Evolutionary conservation across 2,113 vertebrate species (phyloP).

Genomic region (Gavia stellata): DNA sequence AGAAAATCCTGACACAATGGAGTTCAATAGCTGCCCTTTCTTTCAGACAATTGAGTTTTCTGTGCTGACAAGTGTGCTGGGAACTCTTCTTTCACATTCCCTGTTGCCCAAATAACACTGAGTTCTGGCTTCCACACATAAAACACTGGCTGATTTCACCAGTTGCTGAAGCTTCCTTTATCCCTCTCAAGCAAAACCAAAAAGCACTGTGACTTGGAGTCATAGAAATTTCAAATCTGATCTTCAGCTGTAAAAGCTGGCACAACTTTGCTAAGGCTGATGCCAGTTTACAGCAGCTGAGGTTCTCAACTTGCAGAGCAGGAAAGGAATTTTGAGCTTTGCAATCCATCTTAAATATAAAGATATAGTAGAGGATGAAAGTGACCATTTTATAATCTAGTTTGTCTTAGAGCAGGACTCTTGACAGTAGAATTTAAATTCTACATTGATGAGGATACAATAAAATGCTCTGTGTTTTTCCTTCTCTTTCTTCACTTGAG

Average conservation of each 20-base stretch:
- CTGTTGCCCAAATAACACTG: background rate
- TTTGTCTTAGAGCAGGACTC: background rate
- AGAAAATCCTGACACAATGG: background rate
- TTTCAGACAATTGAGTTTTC: conserved; percentile 1
- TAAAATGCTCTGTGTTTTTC: background rate
- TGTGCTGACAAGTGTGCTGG: background rate
- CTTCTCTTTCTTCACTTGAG: background rate
- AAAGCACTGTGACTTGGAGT: background rate
- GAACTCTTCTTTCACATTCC: background rate
- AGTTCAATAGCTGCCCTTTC: conserved; percentile 31
- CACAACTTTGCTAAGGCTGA: background rate
- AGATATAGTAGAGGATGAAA: background rate
- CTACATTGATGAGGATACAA: background rate
- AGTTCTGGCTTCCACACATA: background rate
- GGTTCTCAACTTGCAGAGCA: background rate
- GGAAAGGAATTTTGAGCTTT: background rate
- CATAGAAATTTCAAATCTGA: background rate
- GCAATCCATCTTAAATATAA: background rate
- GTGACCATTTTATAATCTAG: background rate
- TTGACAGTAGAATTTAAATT: background rate
- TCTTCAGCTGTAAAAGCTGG: background rate
- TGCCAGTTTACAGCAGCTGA: background rate
- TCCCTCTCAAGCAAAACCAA: background rate
- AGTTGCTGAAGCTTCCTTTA: background rate
- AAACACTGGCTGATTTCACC: background rate